Evolutionary conservation across 1,140 invertebrate genomes (phyloP).

Genomic region (Orius insidiosus): DNA sequence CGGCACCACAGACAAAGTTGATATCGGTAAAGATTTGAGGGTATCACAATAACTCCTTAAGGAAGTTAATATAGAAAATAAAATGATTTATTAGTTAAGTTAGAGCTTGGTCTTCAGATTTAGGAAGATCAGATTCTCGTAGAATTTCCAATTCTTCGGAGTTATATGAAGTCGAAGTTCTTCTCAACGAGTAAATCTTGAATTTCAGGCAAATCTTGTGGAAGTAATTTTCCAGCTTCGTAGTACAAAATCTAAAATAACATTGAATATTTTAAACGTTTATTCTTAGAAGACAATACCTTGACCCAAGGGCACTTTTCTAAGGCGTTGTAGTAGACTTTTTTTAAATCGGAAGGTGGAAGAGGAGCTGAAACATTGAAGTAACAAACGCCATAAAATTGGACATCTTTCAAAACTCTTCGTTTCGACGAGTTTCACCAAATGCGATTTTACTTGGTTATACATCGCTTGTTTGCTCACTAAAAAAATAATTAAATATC

Average conservation of each 20-base stretch:
- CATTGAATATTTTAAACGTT: neutral
- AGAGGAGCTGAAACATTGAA: constrained; percentile 29
- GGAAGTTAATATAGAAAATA: too few relatives aligned
- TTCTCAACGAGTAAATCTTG: constrained; percentile 51
- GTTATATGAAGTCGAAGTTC: constrained; percentile 47
- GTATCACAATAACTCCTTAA: too few relatives aligned
- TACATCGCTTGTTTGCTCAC: neutral
- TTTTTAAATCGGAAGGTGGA: constrained; percentile 24
- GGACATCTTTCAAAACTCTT: constrained; percentile 28
- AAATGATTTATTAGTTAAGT: too few relatives aligned
- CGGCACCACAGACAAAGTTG: too few relatives aligned
- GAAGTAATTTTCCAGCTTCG: constrained; percentile 30
- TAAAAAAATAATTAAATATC: constrained; percentile 9
- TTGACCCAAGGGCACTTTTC: constrained; percentile 53
- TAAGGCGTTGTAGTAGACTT: constrained; percentile 32
- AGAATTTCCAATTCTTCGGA: constrained; percentile 50
- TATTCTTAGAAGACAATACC: constrained; percentile 22
- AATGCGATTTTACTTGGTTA: too few relatives aligned
- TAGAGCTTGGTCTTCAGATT: neutral
- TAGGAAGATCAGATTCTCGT: constrained; percentile 22
- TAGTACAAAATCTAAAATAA: constrained; percentile 31
- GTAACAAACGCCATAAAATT: constrained; percentile 36
- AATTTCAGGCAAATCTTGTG: constrained; percentile 35
- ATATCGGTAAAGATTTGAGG: too few relatives aligned
- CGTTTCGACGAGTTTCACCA: neutral